Conservation (phyloP, 92 coral and sea anemone genomes). For the Hydrozoanthus gracilis region DNA sequence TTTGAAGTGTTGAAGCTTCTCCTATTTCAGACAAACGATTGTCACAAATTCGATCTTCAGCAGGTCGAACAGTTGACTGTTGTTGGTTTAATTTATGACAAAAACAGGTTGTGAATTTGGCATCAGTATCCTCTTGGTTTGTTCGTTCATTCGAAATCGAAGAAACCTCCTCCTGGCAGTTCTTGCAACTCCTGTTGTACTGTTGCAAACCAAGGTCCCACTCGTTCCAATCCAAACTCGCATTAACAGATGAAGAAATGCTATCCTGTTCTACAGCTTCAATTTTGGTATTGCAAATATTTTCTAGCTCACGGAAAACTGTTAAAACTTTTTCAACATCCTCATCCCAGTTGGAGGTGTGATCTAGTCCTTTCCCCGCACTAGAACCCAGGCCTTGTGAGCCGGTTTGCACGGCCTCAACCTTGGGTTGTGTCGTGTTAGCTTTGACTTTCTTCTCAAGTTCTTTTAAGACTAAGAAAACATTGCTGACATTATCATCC, state of each 20-base stretch:
- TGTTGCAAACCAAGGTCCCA: neutral
- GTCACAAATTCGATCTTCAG: conserved; percentile 6
- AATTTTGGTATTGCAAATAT: neutral
- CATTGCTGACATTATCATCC: conserved; percentile 4
- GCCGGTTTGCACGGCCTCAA: neutral
- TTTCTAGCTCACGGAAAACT: conserved; percentile 33
- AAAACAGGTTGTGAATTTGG: neutral
- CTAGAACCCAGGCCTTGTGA: neutral
- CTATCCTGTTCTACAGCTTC: neutral
- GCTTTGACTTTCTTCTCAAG: conserved; percentile 17
- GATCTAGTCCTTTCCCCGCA: neutral
- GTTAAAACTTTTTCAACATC: conserved; percentile 25
- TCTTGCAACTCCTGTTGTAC: neutral
- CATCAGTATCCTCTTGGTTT: neutral
- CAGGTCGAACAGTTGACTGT: neutral
- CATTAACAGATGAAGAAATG: neutral
- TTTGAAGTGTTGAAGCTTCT: neutral
- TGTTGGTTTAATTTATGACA: conserved; percentile 17
- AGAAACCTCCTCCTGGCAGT: neutral
- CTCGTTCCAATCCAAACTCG: neutral
- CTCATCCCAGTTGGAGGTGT: conserved; percentile 16
- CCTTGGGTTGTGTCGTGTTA: neutral
- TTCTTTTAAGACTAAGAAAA: conserved; percentile 26
- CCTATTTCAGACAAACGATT: neutral
- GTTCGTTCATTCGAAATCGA: neutral